Evolutionary conservation across 2,113 vertebrate species (phyloP).

Genomic region (Protomyctophum bolini): DNA sequence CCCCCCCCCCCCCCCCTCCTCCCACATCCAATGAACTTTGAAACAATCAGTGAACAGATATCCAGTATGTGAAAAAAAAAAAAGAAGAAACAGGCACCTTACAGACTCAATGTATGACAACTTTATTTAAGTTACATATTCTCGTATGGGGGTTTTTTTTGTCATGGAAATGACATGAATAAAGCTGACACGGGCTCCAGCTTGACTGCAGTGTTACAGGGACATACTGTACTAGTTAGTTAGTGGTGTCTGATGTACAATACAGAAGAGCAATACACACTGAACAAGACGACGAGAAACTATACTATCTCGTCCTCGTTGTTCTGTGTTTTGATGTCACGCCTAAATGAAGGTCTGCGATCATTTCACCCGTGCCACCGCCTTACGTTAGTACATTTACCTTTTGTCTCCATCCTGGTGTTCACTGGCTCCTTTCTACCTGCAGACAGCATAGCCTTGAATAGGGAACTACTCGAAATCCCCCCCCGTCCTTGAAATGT

Average conservation of each 20-base stretch:
- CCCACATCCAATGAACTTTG: conserved; percentile 69
- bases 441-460: conserved; percentile 11
- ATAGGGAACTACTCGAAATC: conserved; percentile 11
- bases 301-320: conserved; percentile 24
- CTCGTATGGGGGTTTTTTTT: conserved; percentile 32
- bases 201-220: conserved; percentile 53
- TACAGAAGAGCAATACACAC: conserved; percentile 76
- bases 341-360: conserved; percentile 28
- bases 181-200: conserved; percentile 36
- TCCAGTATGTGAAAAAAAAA: conserved; percentile 60
- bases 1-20: conserved; percentile 38
- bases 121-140: conserved; percentile 35
- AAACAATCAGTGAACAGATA: conserved; percentile 73
- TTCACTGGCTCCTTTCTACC: conserved; percentile 3
- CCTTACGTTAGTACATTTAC: conserved; percentile 43
- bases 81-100: conserved; percentile 67
- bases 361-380: conserved; percentile 34
- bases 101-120: conserved; percentile 53
- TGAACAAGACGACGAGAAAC: conserved; percentile 40
- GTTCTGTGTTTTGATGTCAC: conserved; percentile 57
- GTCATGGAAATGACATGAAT: conserved; percentile 39
- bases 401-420: conserved; percentile 32
- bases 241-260: conserved; percentile 45
- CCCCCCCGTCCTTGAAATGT: background rate
- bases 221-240: conserved; percentile 18